These are phyloP conservation scores for Brachionus sp. DNA, from an alignment of 1,140 invertebrate genomes.

Conservation along the genomic window DNA sequence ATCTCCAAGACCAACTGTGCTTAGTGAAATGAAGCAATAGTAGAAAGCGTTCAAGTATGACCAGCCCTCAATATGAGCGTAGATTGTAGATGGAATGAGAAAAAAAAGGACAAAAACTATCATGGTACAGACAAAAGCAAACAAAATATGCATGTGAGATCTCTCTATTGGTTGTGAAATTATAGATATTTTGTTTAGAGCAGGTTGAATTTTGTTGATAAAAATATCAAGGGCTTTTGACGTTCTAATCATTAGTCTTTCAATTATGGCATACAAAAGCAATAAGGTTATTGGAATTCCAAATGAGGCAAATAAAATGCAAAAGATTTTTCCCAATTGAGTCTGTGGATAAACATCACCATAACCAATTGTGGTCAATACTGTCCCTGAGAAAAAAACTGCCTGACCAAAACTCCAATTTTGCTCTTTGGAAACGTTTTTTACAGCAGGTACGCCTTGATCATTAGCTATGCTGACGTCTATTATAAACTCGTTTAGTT, in stretches of 20 bases:
- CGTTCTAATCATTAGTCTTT: conserved; percentile 3
- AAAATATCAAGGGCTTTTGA: conserved; percentile 58
- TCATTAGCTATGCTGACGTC: conserved; percentile 12
- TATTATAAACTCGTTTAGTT: conserved; percentile 15
- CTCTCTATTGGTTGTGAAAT: not conserved
- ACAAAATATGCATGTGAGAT: conserved; percentile 22
- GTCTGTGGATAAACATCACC: conserved; percentile 63
- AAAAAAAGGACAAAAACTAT: conserved; percentile 36
- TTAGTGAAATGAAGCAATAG: conserved; percentile 97
- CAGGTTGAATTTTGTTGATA: conserved; percentile 52
- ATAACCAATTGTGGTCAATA: conserved; percentile 53
- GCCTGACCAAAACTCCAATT: conserved; percentile 44
- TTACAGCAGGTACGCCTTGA: not conserved
- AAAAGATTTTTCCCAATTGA: conserved; percentile 58
- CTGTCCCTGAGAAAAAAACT: conserved; percentile 51
- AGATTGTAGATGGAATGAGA: conserved; percentile 88
- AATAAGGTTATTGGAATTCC: conserved; percentile 63
- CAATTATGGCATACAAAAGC: conserved; percentile 49
- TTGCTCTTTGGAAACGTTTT: conserved; percentile 17
- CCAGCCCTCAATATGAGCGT: conserved; percentile 92
- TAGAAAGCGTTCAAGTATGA: conserved; percentile 96
- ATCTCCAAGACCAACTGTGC: conserved; percentile 73
- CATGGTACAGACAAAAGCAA: not conserved
- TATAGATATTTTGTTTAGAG: not conserved
- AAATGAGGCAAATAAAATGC: conserved; percentile 58